A percentile compares a stretch with the other conserved stretches of the same genome.
Evolutionary conservation across 2,797 vertebrate species (phyloP).

Genomic region (Dryobates pubescens): DNA sequence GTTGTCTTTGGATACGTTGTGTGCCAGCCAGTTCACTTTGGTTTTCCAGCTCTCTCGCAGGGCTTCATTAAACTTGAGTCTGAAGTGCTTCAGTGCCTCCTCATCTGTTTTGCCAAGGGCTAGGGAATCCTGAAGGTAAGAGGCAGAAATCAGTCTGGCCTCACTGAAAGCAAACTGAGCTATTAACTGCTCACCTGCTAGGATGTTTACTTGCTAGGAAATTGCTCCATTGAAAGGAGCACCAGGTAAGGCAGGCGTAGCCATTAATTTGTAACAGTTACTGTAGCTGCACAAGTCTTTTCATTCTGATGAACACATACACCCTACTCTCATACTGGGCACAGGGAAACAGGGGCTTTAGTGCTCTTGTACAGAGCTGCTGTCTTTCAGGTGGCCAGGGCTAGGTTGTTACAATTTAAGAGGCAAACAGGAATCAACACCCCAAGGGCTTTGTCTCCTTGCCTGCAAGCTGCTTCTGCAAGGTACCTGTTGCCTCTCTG

Average conservation of each 20-base stretch:
- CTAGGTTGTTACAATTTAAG: neutral
- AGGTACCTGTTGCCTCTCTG: neutral
- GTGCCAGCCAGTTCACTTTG: constrained; percentile 99
- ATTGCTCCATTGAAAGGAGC: neutral
- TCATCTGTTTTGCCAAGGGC: constrained; percentile 94
- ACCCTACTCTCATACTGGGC: neutral
- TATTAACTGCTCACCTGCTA: neutral
- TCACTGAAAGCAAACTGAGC: neutral
- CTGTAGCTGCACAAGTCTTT: neutral
- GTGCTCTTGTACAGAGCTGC: neutral
- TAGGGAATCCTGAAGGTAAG: constrained; percentile 87
- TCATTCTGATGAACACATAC: neutral
- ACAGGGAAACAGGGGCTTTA: neutral
- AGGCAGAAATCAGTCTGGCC: neutral
- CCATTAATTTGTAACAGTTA: neutral
- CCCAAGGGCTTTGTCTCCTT: neutral
- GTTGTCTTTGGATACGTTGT: constrained; percentile 97
- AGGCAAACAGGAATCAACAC: neutral
- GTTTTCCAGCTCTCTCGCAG: constrained; percentile 99
- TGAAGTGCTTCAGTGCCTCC: constrained; percentile 96
- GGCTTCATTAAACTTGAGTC: constrained; percentile 97
- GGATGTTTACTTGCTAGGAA: neutral
- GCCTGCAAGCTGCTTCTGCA: neutral
- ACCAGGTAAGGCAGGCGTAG: neutral
- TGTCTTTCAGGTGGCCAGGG: neutral